Base-by-base conservation (phyloP, 2,888 invertebrate species). In the Apotomis turbidana region DNA sequence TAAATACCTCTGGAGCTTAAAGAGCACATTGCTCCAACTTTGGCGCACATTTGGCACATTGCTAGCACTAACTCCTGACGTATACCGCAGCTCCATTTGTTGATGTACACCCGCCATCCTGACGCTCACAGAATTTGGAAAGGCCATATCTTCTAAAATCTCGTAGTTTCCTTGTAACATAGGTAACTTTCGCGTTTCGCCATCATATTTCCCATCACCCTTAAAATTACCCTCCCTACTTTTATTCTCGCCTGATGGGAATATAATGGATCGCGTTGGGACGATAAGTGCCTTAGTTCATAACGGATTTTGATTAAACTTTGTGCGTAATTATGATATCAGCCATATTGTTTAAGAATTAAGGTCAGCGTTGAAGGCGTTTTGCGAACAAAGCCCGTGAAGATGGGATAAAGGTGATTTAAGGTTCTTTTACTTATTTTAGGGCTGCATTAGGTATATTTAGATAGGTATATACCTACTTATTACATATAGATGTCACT, bases 301-400 rank as follows among this genome's bases (percentile, higher is more conserved):
- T 66, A 70, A 52, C 64, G 51, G 52, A 54, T 63, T 68, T 68
- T 63, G 68, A 72, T 68, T 72, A 68, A 72, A 68, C 72, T 72
- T 68, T 46, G 58, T 57, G 54, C 36, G 58, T 63, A 62, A 68
- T 67, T 72, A 72, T 68, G 58, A 62, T 71, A 71, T 62, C 71
- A 38, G 41, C 27, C 38, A 46, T 12, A 67, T 44, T 67, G 61
- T 71, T 66, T 51, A 41, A 13, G 61, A 68, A 68, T 70, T 66
- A 55, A n/a, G 67, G 66, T 60, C 61, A 61, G 8, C 61, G 41
- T 15, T 13, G 49, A 49, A 57, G 41, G 44, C 13, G 55, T 62
- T 15, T 15, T 55, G 55, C 41, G 44, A 57, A 57, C 46, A 55
- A 54, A 55, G 27, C 38, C 38, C 6, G 38, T 38, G 5, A 38